A percentile compares a stretch with the other conserved stretches of the same genome.
These are phyloP conservation scores for Trematocara caparti DNA, from an alignment of 2,797 vertebrate species.

Conservation along the genomic window DNA sequence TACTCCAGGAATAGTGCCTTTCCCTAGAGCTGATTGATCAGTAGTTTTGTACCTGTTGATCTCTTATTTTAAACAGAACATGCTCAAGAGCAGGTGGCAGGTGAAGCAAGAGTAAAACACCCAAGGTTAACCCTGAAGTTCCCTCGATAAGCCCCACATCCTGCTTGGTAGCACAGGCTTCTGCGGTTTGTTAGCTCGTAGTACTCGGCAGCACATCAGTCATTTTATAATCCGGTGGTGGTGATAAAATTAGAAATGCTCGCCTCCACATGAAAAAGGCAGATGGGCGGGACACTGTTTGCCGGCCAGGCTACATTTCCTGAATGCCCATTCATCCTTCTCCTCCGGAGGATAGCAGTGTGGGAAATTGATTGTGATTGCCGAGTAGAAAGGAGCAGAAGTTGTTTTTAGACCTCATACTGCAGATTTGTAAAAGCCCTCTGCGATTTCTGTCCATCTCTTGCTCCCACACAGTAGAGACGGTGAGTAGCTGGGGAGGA, in stretches of 20 bases:
- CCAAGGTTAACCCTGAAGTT: neutral
- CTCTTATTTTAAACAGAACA: neutral
- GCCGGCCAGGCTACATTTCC: constrained; percentile 23
- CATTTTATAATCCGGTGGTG: neutral
- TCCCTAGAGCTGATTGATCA: neutral
- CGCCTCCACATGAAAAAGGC: neutral
- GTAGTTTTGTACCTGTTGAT: neutral
- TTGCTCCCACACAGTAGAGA: neutral
- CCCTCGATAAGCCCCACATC: neutral
- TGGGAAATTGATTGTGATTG: neutral
- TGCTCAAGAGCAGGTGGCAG: neutral
- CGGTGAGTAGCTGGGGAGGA: neutral
- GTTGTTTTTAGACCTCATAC: neutral
- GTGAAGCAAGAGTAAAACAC: neutral
- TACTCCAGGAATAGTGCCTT: neutral
- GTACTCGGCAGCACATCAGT: constrained; percentile 10
- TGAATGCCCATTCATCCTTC: neutral
- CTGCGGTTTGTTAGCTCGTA: neutral
- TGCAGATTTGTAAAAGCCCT: neutral
- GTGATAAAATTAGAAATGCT: constrained; percentile 40
- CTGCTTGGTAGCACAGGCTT: neutral
- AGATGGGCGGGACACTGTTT: constrained; percentile 11
- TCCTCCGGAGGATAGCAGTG: neutral
- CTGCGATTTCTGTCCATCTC: neutral
- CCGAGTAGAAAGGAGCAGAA: neutral